Base-by-base conservation (phyloP, 2,113 vertebrate genomes). In the Vicugna pacos region DNA sequence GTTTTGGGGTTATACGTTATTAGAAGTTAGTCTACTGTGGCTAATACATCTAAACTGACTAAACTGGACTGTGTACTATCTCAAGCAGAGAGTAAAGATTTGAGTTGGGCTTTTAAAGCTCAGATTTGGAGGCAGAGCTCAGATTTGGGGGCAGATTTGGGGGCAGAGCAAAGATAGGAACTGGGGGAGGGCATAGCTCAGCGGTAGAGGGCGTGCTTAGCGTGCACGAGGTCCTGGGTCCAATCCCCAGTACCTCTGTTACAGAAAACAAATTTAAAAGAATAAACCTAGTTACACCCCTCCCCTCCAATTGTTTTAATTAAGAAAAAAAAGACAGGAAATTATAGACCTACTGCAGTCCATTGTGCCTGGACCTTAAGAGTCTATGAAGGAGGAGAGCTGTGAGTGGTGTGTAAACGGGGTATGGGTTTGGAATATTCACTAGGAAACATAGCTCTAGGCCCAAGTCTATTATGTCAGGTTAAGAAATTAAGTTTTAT, bases 41-140 rank as follows among this genome's bases (percentile, higher is more conserved):
- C 52, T 80, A 69, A 75, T 65, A 72, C 1, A 50, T 32, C 11
- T 70, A 85, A 75, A 73, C 8, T 69, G 32, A 81, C 17, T 35
- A 95, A 69, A 94, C 13, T 93, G 72, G 50, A 75, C 6, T 8
- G 30, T 26, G 50, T 80, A 38, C 62, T 79, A 64, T 22, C 87
- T 94, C 32, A 20, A 83, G 38, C n/a, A 46, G 19, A 67, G 30
- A 24, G 22, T 72, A 26, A 97, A 79, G 50, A 60, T 91, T 22
- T 87, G 69, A 85, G n/a, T n/a, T 89, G 73, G 14, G 56, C 72
- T 58, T 92, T 52, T 62, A 93, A 94, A 80, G 56, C 8, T 65
- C 16, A 89, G 67, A 22, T 24, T 89, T 50, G 76, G 46, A 19
- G 67, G 16, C 50, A 82, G n/a, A 96, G 22, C 8, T 65, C 16